A percentile compares a stretch with the other conserved stretches of the same genome.
phyloP scores from a whole-genome alignment of 2,113 vertebrate species.

The Bos taurus region DNA sequence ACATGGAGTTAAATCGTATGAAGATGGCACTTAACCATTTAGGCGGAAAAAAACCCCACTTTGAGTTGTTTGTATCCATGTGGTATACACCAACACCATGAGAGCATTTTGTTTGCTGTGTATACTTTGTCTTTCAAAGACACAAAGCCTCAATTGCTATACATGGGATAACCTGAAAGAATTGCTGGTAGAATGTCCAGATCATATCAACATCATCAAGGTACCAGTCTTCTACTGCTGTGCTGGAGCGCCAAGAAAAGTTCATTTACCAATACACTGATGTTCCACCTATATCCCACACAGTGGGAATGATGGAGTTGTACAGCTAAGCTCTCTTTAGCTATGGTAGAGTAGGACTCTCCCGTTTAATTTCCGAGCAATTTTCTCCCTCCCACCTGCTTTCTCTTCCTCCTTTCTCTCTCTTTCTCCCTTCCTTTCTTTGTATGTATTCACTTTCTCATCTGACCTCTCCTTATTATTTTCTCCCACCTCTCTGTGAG shows the following conservation, averaged over 20 bases:
- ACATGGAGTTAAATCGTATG: neutral
- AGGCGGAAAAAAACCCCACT: neutral
- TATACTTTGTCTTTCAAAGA: slow-evolving; percentile 23
- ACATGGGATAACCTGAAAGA: neutral
- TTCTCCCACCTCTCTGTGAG: neutral
- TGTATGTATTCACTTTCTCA: neutral
- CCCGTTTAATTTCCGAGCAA: neutral
- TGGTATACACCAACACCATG: neutral
- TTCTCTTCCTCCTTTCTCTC: neutral
- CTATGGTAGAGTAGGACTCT: neutral
- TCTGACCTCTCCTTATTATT: neutral
- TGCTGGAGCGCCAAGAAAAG: neutral
- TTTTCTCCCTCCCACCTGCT: neutral
- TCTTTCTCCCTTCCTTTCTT: neutral
- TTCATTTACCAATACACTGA: neutral
- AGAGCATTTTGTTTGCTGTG: neutral
- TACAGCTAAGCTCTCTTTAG: neutral
- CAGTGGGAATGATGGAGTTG: no score
- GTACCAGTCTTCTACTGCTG: neutral
- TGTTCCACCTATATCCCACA: neutral
- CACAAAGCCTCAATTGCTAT: neutral
- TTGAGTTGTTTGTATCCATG: neutral
- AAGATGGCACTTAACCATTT: neutral
- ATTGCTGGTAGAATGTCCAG: neutral
- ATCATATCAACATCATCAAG: neutral